Evolutionary conservation across 2,113 vertebrate species (phyloP), one percentile per base, ranked within the genome.

Genomic region (Manacus vitellinus): DNA sequence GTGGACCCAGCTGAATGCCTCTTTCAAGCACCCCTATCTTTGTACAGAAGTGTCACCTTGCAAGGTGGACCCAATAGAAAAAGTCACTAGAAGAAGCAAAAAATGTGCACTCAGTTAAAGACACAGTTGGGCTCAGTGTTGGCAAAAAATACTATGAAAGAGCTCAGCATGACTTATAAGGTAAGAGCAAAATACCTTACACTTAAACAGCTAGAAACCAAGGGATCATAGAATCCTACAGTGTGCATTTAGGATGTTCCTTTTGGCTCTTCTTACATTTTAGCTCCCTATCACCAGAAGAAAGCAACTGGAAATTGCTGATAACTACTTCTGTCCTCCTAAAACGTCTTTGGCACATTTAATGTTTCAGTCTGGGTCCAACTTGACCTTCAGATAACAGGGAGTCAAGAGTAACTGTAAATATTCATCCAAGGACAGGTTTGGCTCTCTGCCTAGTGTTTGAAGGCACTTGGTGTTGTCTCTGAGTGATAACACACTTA

Each of bases 371-470:
- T 46, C 37, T 61, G 58, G 33, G 66, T 68, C 79, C 0, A 0
- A 59, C 82, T 92, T 95, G 95, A 89, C 94, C 95, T 97, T 97
- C 89, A 94, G 89, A 97, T 96, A 94, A 35, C 58, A 67, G 22
- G 20, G 82, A 96, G 62, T 94, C 88, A 89, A 88, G 75, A 96
- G 46, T 56, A 97, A 92, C 72, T 39, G 80, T 81, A 85, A 76
- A 83, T 86, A 82, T 39, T 94, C 54, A 93, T 65, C 62, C 95
- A 97, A 96, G 92, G 92, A 85, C 73, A 91, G 56, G 61, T 62
- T 81, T 97, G 97, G 95, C 87, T 85, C 82, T 76, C 49, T 95
- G 95, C 92, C 96, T 70, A 71, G 33, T 67, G 52, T 75, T 52
- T 87, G 87, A 97, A 92, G 85, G 85, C 52, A 74, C 85, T 92